A percentile compares a stretch with the other conserved stretches of the same genome.
Evolutionary conservation across 2,113 vertebrate genomes (phyloP).

Genomic region (Eleginops maclovinus): DNA sequence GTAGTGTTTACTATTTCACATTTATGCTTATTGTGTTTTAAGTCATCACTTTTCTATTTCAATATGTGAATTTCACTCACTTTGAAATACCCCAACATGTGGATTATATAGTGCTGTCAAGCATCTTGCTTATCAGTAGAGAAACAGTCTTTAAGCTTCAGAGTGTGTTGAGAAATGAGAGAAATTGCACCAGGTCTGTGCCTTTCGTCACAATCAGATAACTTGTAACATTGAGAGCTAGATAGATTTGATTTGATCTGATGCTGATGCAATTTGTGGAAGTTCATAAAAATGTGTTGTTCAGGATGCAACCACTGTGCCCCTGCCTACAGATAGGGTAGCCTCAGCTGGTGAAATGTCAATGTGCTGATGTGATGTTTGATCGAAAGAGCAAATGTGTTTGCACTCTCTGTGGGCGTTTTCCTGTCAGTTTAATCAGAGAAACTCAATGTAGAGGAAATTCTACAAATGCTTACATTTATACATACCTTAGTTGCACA

Average conservation of each 20-base stretch:
- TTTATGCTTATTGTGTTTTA: constrained; percentile 1
- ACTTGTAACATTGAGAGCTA: constrained; percentile 30
- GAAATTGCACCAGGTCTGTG: constrained; percentile 26
- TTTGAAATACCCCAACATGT: neutral
- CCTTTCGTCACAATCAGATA: constrained; percentile 48
- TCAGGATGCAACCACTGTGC: neutral
- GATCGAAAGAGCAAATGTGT: constrained; percentile 32
- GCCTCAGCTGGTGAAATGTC: neutral
- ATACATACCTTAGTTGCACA: neutral
- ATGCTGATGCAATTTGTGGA: constrained; percentile 34
- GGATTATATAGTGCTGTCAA: neutral
- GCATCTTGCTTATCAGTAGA: constrained; percentile 19
- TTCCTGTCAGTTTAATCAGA: constrained; percentile 33
- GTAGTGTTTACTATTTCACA: neutral
- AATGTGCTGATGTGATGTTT: constrained; percentile 5
- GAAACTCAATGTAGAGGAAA: constrained; percentile 20
- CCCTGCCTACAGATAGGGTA: neutral
- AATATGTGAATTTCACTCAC: neutral
- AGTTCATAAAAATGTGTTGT: constrained; percentile 1
- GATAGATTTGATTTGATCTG: constrained; percentile 40
- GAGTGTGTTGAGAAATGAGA: constrained; percentile 25
- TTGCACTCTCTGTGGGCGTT: constrained; percentile 3
- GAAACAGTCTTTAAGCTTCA: constrained; percentile 15
- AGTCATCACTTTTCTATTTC: neutral
- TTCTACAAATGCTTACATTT: neutral